Conservation (phyloP, 2,113 vertebrate species). For the Nibea albiflora region DNA sequence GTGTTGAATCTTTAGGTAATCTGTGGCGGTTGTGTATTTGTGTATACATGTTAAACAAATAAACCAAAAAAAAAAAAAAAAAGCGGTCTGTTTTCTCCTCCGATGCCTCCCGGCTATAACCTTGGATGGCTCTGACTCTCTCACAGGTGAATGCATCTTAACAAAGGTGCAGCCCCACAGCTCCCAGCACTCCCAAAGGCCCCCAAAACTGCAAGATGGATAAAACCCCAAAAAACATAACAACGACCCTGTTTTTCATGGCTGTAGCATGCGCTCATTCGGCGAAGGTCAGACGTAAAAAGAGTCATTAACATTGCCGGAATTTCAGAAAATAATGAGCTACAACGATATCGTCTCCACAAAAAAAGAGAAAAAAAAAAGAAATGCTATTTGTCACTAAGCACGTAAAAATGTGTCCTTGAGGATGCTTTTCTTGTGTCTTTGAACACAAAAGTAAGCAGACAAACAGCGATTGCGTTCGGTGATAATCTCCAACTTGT, state of each 20-base stretch:
- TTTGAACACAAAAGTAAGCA: constrained; percentile 76
- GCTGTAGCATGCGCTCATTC: constrained; percentile 23
- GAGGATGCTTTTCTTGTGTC: constrained; percentile 67
- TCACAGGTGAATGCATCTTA: constrained; percentile 78
- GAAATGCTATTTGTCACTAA: constrained; percentile 22
- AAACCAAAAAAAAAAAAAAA: background rate
- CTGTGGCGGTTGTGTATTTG: constrained; percentile 10
- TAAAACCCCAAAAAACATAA: constrained; percentile 18
- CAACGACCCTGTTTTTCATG: constrained; percentile 15
- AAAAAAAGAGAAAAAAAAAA: too few relatives aligned
- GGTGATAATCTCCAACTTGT: constrained; percentile 74
- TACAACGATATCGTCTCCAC: constrained; percentile 18
- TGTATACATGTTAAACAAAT: constrained; percentile 13
- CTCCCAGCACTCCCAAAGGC: constrained; percentile 41
- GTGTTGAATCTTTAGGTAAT: constrained; percentile 15
- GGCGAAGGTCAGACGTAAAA: constrained; percentile 53
- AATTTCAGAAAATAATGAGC: constrained; percentile 53
- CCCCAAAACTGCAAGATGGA: constrained; percentile 48
- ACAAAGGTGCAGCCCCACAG: constrained; percentile 60
- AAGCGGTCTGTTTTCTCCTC: constrained; percentile 13
- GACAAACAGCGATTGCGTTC: constrained; percentile 64
- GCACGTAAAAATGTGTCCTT: constrained; percentile 69
- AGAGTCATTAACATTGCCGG: constrained; percentile 53
- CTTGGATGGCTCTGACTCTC: constrained; percentile 57
- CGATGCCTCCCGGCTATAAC: constrained; percentile 51